Conservation (phyloP, 2,113 vertebrate species). For the Ammodramus savannarum region DNA sequence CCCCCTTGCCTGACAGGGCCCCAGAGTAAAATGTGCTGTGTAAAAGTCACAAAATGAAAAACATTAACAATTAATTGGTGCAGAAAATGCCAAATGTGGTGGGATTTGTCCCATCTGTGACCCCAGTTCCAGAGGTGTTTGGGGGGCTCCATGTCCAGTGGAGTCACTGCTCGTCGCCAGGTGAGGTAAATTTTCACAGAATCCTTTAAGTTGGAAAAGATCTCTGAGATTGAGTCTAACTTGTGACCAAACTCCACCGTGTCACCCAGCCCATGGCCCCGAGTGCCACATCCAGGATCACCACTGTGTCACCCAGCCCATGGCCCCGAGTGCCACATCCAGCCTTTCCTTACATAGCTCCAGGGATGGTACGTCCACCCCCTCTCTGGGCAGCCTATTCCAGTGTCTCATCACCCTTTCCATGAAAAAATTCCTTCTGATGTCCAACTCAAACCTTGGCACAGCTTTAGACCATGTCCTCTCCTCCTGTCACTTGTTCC, state of each 20-base stretch:
- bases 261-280: background rate
- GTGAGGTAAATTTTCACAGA: background rate
- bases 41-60: background rate
- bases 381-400: background rate
- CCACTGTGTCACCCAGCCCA: background rate
- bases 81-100: background rate
- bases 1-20: background rate
- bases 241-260: rapidly evolving
- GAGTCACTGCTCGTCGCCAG: background rate
- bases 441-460: background rate
- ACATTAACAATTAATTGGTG: background rate
- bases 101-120: background rate
- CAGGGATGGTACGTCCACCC: rapidly evolving
- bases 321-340: background rate
- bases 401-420: rapidly evolving
- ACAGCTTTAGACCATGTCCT: background rate
- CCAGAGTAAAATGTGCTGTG: background rate
- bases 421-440: background rate
- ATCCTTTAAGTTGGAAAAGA: background rate
- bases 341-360: background rate
- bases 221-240: background rate
- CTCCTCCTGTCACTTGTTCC: background rate
- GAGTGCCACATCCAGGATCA: background rate
- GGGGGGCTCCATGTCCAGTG: background rate
- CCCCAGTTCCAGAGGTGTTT: background rate